Evolutionary conservation across 2,888 invertebrate species (phyloP).

Genomic region (Anagyrus pseudococci): DNA sequence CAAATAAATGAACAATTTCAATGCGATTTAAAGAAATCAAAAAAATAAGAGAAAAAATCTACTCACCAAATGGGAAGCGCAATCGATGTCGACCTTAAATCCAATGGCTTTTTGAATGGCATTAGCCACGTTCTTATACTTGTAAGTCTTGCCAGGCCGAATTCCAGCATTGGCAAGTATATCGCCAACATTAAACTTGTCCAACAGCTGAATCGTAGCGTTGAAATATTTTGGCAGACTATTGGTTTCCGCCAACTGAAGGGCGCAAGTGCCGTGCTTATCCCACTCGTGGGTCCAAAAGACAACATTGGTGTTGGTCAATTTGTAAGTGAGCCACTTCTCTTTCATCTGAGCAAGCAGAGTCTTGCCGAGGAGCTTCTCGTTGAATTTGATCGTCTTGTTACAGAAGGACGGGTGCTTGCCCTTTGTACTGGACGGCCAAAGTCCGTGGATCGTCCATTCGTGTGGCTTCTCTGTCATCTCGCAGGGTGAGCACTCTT

Average conservation of each 20-base stretch:
- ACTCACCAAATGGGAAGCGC: background rate
- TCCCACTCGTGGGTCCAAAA: conserved; percentile 32
- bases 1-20: background rate
- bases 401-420: background rate
- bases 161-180: conserved; percentile 1
- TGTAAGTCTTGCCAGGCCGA: background rate
- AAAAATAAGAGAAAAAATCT: no score
- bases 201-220: background rate
- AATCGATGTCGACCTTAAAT: background rate
- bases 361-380: background rate
- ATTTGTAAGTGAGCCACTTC: conserved; percentile 10
- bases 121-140: background rate
- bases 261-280: conserved; percentile 27
- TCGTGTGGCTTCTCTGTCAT: background rate
- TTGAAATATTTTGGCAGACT: conserved; percentile 10
- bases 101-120: background rate
- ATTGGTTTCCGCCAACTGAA: background rate
- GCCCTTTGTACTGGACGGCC: conserved; percentile 6
- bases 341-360: background rate
- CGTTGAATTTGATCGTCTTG: background rate
- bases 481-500: background rate
- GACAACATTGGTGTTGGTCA: background rate
- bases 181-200: conserved; percentile 4
- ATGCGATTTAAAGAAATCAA: no score
- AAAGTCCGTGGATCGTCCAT: conserved; percentile 25